Conservation (phyloP, 2,797 vertebrate genomes). For the Petrocephalus schoutedeni region DNA sequence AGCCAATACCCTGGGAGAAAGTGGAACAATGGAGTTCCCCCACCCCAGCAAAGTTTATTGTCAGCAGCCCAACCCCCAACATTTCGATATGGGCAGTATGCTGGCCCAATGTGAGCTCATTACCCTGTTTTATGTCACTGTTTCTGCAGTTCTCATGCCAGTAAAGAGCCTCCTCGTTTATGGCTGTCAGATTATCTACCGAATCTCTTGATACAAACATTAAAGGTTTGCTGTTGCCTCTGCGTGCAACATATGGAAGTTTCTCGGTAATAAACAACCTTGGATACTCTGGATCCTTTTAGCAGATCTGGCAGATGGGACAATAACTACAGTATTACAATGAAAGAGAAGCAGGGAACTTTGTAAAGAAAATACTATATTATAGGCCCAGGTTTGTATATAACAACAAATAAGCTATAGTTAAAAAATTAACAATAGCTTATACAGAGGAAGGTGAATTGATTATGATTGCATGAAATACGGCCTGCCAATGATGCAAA, state of each 20-base stretch:
- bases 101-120: background rate
- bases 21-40: background rate
- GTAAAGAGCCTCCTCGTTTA: background rate
- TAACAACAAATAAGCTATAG: background rate
- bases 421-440: background rate
- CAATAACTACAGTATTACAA: background rate
- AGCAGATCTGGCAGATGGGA: conserved; percentile 3
- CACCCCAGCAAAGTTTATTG: background rate
- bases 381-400: background rate
- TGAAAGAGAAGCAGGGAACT: background rate
- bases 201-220: background rate
- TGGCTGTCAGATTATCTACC: background rate
- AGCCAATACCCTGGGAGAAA: background rate
- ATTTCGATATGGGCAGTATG: background rate
- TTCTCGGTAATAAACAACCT: background rate
- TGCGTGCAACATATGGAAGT: background rate
- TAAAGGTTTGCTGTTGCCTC: background rate
- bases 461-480: background rate
- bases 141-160: background rate
- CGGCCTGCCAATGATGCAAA: background rate
- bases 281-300: background rate
- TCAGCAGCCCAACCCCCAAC: background rate
- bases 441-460: background rate
- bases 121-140: background rate
- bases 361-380: background rate